phyloP scores from a whole-genome alignment of 1,140 invertebrate species.

The Drosophila parabipectinata region DNA sequence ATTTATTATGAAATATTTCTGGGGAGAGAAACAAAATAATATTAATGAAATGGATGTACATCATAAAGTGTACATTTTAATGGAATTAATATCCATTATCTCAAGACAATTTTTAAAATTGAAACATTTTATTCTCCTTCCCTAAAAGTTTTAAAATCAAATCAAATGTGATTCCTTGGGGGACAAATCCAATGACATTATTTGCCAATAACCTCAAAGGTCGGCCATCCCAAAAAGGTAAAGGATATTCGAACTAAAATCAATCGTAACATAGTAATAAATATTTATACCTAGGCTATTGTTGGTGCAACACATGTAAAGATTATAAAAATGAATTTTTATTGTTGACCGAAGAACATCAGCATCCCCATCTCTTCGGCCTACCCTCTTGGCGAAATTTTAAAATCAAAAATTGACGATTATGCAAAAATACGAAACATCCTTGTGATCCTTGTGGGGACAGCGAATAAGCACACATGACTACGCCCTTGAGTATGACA shows the following conservation, averaged over 20 bases:
- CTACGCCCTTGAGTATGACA: slow-evolving; percentile 72
- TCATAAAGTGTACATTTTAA: not conserved
- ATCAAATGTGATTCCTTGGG: slow-evolving; percentile 1
- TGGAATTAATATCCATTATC: not conserved
- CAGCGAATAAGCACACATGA: slow-evolving; percentile 39
- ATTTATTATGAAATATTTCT: slow-evolving; percentile 51
- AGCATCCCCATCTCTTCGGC: not conserved
- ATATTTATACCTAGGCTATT: slow-evolving; percentile 68
- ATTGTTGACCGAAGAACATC: slow-evolving; percentile 66
- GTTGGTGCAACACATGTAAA: slow-evolving; percentile 68
- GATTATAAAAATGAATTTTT: slow-evolving; percentile 82
- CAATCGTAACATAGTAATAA: slow-evolving; percentile 78
- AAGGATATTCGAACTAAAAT: slow-evolving; percentile 53
- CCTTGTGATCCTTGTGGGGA: slow-evolving; percentile 39
- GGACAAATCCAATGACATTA: slow-evolving; percentile 48
- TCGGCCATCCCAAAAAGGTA: slow-evolving; percentile 15
- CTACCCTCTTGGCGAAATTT: slow-evolving; percentile 42
- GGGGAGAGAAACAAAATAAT: slow-evolving; percentile 9
- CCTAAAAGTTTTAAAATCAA: not conserved
- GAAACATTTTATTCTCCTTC: not conserved
- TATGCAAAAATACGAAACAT: slow-evolving; percentile 79
- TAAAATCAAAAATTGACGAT: slow-evolving; percentile 82
- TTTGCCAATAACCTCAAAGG: slow-evolving; percentile 32
- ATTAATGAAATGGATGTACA: not conserved
- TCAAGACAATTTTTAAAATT: slow-evolving; percentile 1